Base-by-base conservation (phyloP, 1,140 invertebrate genomes). In the Liolophura sinensis region DNA sequence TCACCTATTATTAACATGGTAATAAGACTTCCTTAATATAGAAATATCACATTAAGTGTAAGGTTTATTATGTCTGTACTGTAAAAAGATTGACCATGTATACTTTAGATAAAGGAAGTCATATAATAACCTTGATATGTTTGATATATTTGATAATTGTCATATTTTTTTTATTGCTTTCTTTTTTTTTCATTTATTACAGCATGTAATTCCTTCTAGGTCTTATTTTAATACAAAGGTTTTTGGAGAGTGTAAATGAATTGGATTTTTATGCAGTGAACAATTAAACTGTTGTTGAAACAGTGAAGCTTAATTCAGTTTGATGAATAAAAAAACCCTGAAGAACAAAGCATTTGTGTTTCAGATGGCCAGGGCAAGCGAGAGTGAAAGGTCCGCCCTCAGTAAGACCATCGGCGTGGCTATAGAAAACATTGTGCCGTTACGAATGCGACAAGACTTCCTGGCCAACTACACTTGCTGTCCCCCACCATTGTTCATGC, bases 401-500 rank as follows among this genome's bases (percentile, higher is more conserved):
- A 59, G 60, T 24, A 60, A 54, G 12, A 62, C 79, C 48, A 69
- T 79, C 18, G 71, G 72, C 16, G 73, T 68, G 62, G 78, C 78
- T 22, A 74, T 81, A 20, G 65, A 70, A 12, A 73, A 77, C 56
- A 78, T 81, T 40, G 70, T 81, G 0, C 79, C 79, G 0, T 61
- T 72, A 51, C 67, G 73, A 22, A 61, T 70, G 73, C 65, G 70
- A 18, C 65, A 77, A 46, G 79, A 81, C 50, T 81, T 81, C 54
- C 64, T 82, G 27, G 95, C 97, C 85, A 90, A 95, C 77, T 98
- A 98, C 87, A 94, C 92, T 25, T 98, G 96, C 85, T 95, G 92
- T 77, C 96, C 96, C 46, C 96, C 96, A 27, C 96, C 96, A 7
- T 86, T 98, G 56, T 98, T 99, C 85, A 96, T 98, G 73, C 90